Evolutionary conservation across 2,797 vertebrate species (phyloP).

Genomic region (Sebastes diaconus): DNA sequence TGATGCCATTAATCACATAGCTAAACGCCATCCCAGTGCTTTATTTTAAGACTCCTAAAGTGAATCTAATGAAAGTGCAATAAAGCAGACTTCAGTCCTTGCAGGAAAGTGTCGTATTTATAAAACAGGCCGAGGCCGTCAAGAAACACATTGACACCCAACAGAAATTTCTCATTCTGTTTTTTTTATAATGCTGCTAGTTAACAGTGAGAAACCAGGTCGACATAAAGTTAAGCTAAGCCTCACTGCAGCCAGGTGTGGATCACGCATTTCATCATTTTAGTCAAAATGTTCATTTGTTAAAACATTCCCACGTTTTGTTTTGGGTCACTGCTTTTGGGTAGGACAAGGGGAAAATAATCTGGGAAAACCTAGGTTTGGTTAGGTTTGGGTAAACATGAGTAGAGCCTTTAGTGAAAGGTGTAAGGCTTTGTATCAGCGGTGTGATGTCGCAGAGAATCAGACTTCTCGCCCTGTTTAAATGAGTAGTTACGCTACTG

Average conservation of each 20-base stretch:
- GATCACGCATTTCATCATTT: conserved; percentile 3
- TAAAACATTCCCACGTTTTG: conserved; percentile 6
- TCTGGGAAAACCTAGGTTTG: neutral
- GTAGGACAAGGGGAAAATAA: conserved; percentile 7
- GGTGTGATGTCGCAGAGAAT: conserved; percentile 41
- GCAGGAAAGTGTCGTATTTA: conserved; percentile 14
- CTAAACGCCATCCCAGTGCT: conserved; percentile 47
- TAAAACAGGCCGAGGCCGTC: conserved; percentile 30
- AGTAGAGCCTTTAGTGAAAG: conserved; percentile 19
- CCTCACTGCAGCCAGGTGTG: conserved; percentile 19
- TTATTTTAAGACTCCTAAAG: conserved; percentile 71
- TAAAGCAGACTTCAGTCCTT: conserved; percentile 38
- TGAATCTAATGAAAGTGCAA: conserved; percentile 62
- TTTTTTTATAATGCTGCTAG: conserved; percentile 21
- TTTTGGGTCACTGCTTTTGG: neutral
- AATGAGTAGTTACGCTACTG: conserved; percentile 10
- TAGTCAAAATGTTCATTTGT: neutral
- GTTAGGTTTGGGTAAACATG: conserved; percentile 11
- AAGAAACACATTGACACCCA: neutral
- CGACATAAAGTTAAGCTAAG: neutral
- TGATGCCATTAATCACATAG: conserved; percentile 62
- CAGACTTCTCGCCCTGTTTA: neutral
- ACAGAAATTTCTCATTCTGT: neutral
- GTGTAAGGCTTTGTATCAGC: conserved; percentile 14
- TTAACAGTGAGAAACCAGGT: neutral